Percentiles rank a stretch among this genome's conserved stretches.
These are phyloP conservation scores for Coturnix japonica DNA, from an alignment of 2,113 vertebrate genomes.

Conservation along the genomic window DNA sequence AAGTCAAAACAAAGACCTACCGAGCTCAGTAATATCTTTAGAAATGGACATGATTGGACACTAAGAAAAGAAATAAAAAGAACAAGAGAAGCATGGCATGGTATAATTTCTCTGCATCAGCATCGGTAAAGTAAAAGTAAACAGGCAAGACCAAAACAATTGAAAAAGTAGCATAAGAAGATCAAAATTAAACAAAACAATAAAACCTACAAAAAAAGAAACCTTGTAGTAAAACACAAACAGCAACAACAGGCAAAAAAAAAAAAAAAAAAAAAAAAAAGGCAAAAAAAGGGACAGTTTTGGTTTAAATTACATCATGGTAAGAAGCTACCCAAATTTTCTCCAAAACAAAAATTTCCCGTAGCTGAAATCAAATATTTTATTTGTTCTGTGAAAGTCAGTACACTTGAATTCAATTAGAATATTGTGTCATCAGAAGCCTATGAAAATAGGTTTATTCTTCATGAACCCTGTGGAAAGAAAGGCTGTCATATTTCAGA, in stretches of 20 bases:
- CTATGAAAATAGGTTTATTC: neutral
- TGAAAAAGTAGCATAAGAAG: neutral
- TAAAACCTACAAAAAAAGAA: no score
- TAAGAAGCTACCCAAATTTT: neutral
- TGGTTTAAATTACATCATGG: neutral
- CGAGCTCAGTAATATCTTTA: neutral
- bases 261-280: neutral
- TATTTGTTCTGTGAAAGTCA: neutral
- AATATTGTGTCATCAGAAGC: neutral
- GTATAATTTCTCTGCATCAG: neutral
- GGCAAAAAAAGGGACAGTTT: neutral
- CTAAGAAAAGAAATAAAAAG: neutral
- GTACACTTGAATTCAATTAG: neutral
- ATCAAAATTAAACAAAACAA: neutral
- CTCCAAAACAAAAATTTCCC: neutral
- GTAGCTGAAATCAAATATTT: neutral
- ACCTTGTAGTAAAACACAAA: neutral
- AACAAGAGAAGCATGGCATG: rapidly evolving
- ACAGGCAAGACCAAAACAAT: neutral
- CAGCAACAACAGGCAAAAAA: no score
- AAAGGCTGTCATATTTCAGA: neutral
- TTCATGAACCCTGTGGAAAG: neutral
- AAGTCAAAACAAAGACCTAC: neutral
- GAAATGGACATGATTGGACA: neutral
- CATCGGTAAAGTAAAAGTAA: neutral